Conservation (phyloP, 1,140 invertebrate species). For the Drosophila albomicans region DNA sequence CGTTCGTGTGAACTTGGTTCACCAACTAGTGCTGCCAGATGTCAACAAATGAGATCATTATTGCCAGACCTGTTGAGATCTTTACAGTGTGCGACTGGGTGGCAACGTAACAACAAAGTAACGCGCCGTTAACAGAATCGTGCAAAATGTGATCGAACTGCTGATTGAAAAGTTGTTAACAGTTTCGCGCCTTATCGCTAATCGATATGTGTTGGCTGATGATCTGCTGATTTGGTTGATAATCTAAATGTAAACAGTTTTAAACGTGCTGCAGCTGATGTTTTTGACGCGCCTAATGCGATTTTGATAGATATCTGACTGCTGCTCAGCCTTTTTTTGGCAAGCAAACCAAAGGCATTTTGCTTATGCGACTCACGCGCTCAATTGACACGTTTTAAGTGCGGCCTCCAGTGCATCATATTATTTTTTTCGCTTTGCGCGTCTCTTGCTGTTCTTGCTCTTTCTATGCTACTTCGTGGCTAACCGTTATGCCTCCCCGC, state of each 20-base stretch:
- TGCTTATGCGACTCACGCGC: conserved; percentile 66
- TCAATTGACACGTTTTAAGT: conserved; percentile 71
- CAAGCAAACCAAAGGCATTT: conserved; percentile 38
- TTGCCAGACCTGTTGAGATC: conserved; percentile 39
- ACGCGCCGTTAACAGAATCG: background rate
- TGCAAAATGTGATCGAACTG: background rate
- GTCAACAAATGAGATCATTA: conserved; percentile 39
- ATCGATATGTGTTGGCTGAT: conserved; percentile 1
- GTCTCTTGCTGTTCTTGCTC: conserved; percentile 4
- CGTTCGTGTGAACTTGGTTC: conserved; percentile 40
- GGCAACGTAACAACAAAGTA: conserved; percentile 15
- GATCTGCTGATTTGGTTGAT: conserved; percentile 15
- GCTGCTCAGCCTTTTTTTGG: conserved; percentile 34
- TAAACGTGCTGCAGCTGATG: conserved; percentile 38
- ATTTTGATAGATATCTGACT: conserved; percentile 73
- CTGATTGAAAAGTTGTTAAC: background rate
- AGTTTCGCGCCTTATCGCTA: conserved; percentile 5
- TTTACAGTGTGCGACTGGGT: background rate
- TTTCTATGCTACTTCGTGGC: conserved; percentile 53
- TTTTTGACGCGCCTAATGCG: conserved; percentile 49
- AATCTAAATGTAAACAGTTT: conserved; percentile 40
- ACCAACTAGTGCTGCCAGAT: conserved; percentile 34
- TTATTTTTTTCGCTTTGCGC: conserved; percentile 38
- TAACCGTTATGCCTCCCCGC: conserved; percentile 36
- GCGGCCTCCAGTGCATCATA: conserved; percentile 46